Conservation (phyloP, 2,888 invertebrate genomes). For the Stratiomys singularior region DNA sequence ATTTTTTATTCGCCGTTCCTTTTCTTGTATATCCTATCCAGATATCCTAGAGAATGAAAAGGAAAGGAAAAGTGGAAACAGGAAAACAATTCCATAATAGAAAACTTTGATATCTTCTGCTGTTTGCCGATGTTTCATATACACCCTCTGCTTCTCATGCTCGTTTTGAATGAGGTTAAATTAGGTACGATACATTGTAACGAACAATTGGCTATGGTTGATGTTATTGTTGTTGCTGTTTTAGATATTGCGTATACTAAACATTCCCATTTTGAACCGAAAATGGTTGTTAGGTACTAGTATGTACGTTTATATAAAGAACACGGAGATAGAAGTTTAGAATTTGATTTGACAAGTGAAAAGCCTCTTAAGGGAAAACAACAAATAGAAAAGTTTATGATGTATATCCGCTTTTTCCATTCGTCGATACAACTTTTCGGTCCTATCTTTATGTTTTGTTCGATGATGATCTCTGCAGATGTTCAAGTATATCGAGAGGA, state of each 20-base stretch:
- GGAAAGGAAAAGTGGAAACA: background rate
- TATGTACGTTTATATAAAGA: background rate
- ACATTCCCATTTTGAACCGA: background rate
- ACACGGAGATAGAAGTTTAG: background rate
- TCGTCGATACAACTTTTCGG: background rate
- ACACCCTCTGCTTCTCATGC: background rate
- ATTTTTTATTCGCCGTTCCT: too few species aligned
- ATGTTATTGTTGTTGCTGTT: background rate
- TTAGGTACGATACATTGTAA: slow-evolving; percentile 7
- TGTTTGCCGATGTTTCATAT: background rate
- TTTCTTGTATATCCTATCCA: too few species aligned
- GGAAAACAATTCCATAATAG: slow-evolving; percentile 3
- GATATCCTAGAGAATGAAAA: too few species aligned
- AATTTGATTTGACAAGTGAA: slow-evolving; percentile 43
- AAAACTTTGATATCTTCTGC: slow-evolving; percentile 6
- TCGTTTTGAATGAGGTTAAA: slow-evolving; percentile 8
- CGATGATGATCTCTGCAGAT: too few species aligned
- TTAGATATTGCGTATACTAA: slow-evolving; percentile 3
- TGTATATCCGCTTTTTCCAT: slow-evolving; percentile 22
- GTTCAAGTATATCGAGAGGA: too few species aligned
- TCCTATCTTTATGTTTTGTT: background rate
- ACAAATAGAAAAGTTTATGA: slow-evolving; percentile 30
- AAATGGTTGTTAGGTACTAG: background rate
- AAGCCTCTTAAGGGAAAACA: slow-evolving; percentile 28
- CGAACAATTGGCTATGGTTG: background rate